A percentile compares a stretch with the other conserved stretches of the same genome.
Conservation (phyloP, 2,888 invertebrate species). For the Eledona agricola region DNA sequence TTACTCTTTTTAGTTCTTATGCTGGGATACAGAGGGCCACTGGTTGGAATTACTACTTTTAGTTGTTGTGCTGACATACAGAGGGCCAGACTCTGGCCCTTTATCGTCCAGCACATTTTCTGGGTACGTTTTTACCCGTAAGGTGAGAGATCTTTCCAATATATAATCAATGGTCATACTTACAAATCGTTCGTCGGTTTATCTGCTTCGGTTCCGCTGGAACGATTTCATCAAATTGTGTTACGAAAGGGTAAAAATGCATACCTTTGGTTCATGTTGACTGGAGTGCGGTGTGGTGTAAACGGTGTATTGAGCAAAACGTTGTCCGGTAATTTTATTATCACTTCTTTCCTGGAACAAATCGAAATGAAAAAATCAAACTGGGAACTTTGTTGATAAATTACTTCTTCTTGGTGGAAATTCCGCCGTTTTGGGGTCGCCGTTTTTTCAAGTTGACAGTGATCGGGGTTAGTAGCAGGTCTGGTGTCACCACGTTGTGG, state of each 20-base stretch:
- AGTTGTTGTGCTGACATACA: too few relatives aligned
- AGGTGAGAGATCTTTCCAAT: too few relatives aligned
- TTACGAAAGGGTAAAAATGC: slow-evolving; percentile 5
- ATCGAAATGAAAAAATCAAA: slow-evolving; percentile 4
- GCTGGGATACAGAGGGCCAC: too few relatives aligned
- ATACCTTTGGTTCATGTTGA: slow-evolving; percentile 48
- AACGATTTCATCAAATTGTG: slow-evolving; percentile 5
- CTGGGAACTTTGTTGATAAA: slow-evolving; percentile 1
- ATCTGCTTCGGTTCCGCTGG: slow-evolving; percentile 14
- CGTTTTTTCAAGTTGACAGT: slow-evolving; percentile 58
- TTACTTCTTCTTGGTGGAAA: slow-evolving; percentile 76
- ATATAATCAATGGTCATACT: too few relatives aligned
- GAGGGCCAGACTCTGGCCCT: too few relatives aligned
- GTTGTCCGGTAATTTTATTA: slow-evolving; percentile 69
- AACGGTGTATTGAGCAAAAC: slow-evolving; percentile 64
- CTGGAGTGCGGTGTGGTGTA: slow-evolving; percentile 64
- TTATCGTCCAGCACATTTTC: too few relatives aligned
- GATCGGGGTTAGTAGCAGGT: slow-evolving; percentile 65
- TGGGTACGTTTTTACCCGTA: too few relatives aligned
- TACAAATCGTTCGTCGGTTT: slow-evolving; percentile 25
- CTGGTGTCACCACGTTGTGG: slow-evolving; percentile 52
- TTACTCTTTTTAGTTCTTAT: too few relatives aligned
- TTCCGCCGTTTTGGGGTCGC: slow-evolving; percentile 58
- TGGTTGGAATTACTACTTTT: too few relatives aligned
- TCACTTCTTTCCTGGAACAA: slow-evolving; percentile 70